Base-by-base conservation (phyloP, 2,888 invertebrate species). In the Oligia strigilis region DNA sequence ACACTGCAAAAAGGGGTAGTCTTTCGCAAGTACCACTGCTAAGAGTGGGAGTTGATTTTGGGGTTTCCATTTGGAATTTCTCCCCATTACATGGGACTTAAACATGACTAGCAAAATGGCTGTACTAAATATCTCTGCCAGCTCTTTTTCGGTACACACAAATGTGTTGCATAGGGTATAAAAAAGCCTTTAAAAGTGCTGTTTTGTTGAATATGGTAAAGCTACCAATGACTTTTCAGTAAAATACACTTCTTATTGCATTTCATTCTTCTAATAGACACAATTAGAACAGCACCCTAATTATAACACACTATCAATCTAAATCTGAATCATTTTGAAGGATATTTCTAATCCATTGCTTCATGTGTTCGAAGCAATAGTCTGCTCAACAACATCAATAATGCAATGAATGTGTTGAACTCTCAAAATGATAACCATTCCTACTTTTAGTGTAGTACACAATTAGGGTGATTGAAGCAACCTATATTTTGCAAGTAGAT, bases 401-500 rank as follows among this genome's bases (percentile, higher is more conserved):
- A 29, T 29, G 29, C 29, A 29, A 29, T 29, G 29, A 29, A 29
- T 29, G 29, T 29, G 29, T 29, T 29, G 29, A 29, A 52, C 52
- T 19, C 6, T 52, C 2, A 52, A 52, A 52, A 52, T 52, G 52
- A 52, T 6, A 17, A 19, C 19, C 6, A 19, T 17, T 52, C 17
- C 19, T 6, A 19, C 19, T 52, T 19, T 49, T 49, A 49, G 49
- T 14, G 49, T 49, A 13, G 19, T 52, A 19, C 6, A 6, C 17
- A 17, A 52, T 6, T 52, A 52, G 19, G 19, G 6, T 52, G 1
- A 83, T 29, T 65, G 46, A 62, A 17, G 19, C 6, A 19, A 64
- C 36, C n/a, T 62, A 49, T 60, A 72, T 75, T 23, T n/a, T 67
- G 46, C n/a, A 72, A 73, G 19, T 43, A 62, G 23, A 55, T 62